A percentile compares a stretch with the other conserved stretches of the same genome.
Conservation (phyloP, 2,797 vertebrate genomes). For the Phrynocephalus forsythii region DNA sequence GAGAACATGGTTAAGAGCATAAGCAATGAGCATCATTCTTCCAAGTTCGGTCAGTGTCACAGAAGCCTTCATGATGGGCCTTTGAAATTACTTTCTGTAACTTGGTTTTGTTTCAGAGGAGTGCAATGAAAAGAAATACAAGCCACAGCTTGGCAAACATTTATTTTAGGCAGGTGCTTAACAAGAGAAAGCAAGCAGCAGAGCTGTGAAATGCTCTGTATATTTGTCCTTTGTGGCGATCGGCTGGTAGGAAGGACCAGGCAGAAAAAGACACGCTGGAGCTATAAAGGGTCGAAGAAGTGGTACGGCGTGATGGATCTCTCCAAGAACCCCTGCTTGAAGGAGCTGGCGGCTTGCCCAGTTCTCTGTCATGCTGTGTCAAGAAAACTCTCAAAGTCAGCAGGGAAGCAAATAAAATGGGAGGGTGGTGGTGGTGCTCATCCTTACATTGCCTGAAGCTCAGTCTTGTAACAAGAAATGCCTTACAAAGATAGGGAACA, state of each 20-base stretch:
- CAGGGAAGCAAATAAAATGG: no score
- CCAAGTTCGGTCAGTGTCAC: not conserved
- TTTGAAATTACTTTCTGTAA: conserved; percentile 20
- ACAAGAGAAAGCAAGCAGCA: not conserved
- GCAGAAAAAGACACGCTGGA: not conserved
- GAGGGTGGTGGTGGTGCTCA: not conserved
- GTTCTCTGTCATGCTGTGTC: not conserved
- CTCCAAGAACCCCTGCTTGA: not conserved
- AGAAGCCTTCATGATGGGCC: not conserved
- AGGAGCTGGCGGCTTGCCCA: not conserved
- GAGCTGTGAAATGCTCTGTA: not conserved
- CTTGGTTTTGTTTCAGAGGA: not conserved
- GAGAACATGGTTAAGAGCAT: not conserved
- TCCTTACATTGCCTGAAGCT: no score
- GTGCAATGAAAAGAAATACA: not conserved
- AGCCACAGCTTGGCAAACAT: not conserved
- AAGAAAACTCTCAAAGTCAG: not conserved
- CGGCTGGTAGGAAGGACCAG: not conserved
- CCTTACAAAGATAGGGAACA: not conserved
- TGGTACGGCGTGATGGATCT: not conserved
- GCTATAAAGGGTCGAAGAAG: not conserved
- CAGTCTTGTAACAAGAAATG: not conserved
- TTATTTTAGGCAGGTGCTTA: not conserved
- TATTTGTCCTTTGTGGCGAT: not conserved
- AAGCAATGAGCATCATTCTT: not conserved